Percentiles rank a stretch among this genome's conserved stretches.
Evolutionary conservation across 2,113 vertebrate species (phyloP).

Genomic region (Propithecus coquereli): DNA sequence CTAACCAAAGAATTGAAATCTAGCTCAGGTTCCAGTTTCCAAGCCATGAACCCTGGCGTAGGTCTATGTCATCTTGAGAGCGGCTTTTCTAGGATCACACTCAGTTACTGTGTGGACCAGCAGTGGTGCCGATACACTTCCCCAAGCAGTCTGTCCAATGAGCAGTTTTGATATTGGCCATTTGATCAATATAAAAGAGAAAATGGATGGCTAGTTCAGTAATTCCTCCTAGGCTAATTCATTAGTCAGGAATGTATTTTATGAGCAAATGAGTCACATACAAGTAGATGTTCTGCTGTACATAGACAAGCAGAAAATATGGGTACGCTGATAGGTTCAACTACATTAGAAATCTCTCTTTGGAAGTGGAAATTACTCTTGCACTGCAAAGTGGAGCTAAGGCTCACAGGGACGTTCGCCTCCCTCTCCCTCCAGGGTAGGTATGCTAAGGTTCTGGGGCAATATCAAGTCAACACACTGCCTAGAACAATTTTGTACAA

Average conservation of each 20-base stretch:
- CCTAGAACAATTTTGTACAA: not conserved
- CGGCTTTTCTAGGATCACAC: not conserved
- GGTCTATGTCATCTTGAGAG: not conserved
- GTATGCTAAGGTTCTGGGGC: not conserved
- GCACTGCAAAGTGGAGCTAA: not conserved
- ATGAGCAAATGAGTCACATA: not conserved
- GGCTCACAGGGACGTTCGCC: accelerated
- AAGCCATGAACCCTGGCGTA: not conserved
- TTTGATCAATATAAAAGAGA: not conserved
- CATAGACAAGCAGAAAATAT: not conserved
- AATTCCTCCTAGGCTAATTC: not conserved
- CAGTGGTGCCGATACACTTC: not conserved
- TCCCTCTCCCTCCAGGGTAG: not conserved
- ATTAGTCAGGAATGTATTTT: not conserved
- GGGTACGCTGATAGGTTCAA: not conserved
- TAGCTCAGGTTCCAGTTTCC: not conserved
- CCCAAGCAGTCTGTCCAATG: not conserved
- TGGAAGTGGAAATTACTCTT: not conserved
- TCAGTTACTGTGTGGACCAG: not conserved
- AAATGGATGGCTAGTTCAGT: not conserved
- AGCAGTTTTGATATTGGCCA: not conserved
- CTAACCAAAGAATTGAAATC: not conserved
- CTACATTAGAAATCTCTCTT: not conserved
- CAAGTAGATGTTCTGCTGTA: not conserved
- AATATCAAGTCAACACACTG: not conserved